Conservation (phyloP, 2,888 invertebrate species). For the Melanchra persicariae region DNA sequence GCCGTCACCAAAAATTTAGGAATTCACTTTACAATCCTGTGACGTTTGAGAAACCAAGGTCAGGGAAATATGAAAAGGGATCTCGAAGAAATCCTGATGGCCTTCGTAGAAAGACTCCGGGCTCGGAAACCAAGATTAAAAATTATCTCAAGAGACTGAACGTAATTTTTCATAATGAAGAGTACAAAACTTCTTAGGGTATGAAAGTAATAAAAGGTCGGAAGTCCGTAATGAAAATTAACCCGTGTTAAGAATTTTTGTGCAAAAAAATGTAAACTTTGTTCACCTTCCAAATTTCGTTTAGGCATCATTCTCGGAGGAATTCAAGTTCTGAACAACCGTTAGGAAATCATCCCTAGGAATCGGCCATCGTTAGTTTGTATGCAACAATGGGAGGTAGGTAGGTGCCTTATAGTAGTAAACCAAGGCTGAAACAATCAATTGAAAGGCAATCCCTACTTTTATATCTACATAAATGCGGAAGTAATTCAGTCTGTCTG, state of each 20-base stretch:
- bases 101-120: neutral
- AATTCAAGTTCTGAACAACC: too few species aligned
- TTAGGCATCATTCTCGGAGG: neutral
- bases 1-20: neutral
- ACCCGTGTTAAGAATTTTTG: constrained; percentile 17
- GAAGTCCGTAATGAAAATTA: constrained; percentile 24
- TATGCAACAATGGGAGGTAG: neutral
- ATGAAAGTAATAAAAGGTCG: neutral
- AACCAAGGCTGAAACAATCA: too few species aligned
- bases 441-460: too few species aligned
- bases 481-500: too few species aligned
- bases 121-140: constrained; percentile 8
- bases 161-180: constrained; percentile 2
- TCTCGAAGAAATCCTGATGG: too few species aligned
- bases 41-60: neutral
- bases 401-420: neutral
- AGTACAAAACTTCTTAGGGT: constrained; percentile 8
- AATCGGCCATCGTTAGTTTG: neutral
- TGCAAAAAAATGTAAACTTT: neutral
- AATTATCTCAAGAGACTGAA: constrained; percentile 8
- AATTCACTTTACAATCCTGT: neutral
- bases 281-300: neutral
- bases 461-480: too few species aligned
- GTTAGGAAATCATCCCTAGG: neutral
- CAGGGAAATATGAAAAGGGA: too few species aligned